These are phyloP conservation scores for Megaleporinus macrocephalus DNA, from an alignment of 2,113 vertebrate genomes.

Conservation along the genomic window DNA sequence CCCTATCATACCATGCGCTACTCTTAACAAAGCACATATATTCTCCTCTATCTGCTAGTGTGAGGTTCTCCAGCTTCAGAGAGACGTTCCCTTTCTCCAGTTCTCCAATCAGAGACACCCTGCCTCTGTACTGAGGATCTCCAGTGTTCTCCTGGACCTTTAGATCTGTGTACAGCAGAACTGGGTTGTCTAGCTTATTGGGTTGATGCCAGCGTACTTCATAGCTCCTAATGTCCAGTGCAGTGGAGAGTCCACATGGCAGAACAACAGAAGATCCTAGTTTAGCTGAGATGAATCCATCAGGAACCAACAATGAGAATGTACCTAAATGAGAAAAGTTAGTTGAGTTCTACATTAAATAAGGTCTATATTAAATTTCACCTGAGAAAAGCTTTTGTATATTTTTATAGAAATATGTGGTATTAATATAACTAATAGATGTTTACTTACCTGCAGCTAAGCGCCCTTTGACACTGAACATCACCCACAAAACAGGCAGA, in stretches of 20 bases:
- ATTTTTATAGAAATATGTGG: too few species aligned
- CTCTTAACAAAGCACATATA: not conserved
- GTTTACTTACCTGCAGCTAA: too few species aligned
- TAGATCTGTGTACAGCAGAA: slow-evolving; percentile 3
- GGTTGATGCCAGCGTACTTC: slow-evolving; percentile 2
- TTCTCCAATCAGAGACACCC: not conserved
- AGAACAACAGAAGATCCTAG: not conserved
- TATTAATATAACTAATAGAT: too few species aligned
- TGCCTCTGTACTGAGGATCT: slow-evolving; percentile 1
- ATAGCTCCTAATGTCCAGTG: not conserved
- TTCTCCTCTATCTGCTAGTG: slow-evolving; percentile 2
- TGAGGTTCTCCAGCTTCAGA: slow-evolving; percentile 16
- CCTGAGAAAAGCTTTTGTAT: too few species aligned
- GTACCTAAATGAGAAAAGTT: not conserved
- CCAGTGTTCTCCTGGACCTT: slow-evolving; percentile 10
- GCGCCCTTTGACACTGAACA: too few species aligned
- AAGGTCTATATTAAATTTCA: too few species aligned
- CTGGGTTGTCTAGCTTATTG: not conserved
- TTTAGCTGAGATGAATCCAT: not conserved
- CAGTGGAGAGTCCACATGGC: not conserved
- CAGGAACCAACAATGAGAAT: not conserved
- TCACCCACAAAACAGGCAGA: too few species aligned
- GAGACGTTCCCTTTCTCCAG: not conserved
- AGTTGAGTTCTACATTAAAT: too few species aligned
- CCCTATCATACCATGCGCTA: not conserved